Conservation (phyloP, 2,113 vertebrate genomes). For the Notiomystis cincta region DNA sequence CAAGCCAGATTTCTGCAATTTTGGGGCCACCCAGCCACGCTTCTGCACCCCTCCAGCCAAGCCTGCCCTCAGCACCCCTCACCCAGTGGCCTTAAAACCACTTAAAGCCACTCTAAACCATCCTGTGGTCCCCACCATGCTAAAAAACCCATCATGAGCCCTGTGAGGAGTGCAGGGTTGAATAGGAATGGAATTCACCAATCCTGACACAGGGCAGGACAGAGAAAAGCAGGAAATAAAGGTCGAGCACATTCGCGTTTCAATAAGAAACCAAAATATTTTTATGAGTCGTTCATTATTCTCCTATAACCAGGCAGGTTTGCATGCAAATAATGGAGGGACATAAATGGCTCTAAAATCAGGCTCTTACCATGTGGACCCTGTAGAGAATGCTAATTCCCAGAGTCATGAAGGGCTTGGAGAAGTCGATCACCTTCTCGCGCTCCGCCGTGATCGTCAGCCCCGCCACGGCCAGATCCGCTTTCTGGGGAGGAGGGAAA, state of each 20-base stretch:
- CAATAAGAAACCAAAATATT: constrained; percentile 66
- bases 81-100: not conserved
- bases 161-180: not conserved
- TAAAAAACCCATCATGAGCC: not conserved
- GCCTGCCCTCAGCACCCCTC: not conserved
- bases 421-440: constrained; percentile 98
- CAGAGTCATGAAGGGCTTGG: constrained; percentile 97
- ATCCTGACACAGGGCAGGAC: not conserved
- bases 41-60: not conserved
- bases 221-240: not conserved
- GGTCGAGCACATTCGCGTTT: constrained; percentile 35
- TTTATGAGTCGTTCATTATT: constrained; percentile 49
- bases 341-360: constrained; percentile 52
- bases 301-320: not conserved
- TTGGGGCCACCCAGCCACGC: not conserved
- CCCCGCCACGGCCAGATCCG: constrained; percentile 91
- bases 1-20: not conserved
- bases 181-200: not conserved
- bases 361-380: constrained; percentile 91
- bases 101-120: not conserved
- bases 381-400: constrained; percentile 98
- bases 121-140: not conserved
- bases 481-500: constrained; percentile 82
- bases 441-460: constrained; percentile 95
- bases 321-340: constrained; percentile 62